Percentiles rank a stretch among this genome's conserved stretches.
Evolutionary conservation across 2,113 vertebrate species (phyloP).

Genomic region (Equus quagga): DNA sequence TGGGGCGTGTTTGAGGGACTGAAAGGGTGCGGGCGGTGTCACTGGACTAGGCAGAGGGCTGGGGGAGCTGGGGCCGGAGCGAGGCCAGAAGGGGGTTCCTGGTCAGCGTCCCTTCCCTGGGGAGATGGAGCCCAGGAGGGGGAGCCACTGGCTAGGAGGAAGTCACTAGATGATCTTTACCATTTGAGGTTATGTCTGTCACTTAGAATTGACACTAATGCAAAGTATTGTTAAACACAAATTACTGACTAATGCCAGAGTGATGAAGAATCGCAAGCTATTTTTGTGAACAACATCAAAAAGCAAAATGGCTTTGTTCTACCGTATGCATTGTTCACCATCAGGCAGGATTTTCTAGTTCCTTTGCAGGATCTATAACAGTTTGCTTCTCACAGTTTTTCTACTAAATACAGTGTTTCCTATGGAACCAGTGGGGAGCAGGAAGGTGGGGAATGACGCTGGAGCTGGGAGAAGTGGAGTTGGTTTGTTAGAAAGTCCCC

Average conservation of each 20-base stretch:
- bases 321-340: not conserved
- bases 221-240: not conserved
- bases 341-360: not conserved
- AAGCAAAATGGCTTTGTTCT: not conserved
- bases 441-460: not conserved
- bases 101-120: not conserved
- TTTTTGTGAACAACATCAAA: constrained; percentile 4
- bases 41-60: not conserved
- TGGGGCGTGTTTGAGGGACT: not conserved
- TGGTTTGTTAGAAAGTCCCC: not conserved
- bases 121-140: fast-evolving
- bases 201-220: not conserved
- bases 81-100: not conserved
- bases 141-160: not conserved
- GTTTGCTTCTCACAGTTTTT: not conserved
- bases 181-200: not conserved
- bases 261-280: not conserved
- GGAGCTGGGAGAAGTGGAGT: not conserved
- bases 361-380: not conserved
- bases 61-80: not conserved
- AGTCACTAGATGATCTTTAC: not conserved
- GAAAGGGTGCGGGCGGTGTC: no score
- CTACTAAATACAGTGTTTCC: not conserved
- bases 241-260: not conserved
- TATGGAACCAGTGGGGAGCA: not conserved